Conservation (phyloP, 2,888 invertebrate species). For the Agelastica alni region DNA sequence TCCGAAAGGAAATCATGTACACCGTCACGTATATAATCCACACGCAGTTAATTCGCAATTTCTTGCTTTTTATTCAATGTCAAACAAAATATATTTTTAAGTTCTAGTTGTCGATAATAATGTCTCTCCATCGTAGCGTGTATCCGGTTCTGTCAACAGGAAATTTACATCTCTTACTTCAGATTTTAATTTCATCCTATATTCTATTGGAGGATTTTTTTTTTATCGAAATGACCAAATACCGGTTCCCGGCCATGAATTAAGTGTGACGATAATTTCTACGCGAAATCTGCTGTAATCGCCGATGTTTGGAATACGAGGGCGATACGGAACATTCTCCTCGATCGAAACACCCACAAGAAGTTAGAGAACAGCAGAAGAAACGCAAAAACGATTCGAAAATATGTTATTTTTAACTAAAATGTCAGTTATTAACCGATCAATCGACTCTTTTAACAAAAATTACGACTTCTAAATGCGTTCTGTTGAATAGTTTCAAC, state of each 20-base stretch:
- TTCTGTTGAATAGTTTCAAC: background rate
- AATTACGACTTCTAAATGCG: background rate
- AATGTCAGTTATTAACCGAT: too few relatives aligned
- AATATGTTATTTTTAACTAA: too few relatives aligned
- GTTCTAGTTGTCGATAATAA: conserved; percentile 50
- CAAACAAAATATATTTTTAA: conserved; percentile 39
- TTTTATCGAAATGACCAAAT: conserved; percentile 23
- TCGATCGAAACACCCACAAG: too few relatives aligned
- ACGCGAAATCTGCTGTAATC: conserved; percentile 19
- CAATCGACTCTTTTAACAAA: too few relatives aligned
- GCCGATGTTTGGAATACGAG: conserved; percentile 13
- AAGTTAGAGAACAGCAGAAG: too few relatives aligned
- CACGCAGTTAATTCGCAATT: conserved; percentile 42
- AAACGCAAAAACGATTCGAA: too few relatives aligned
- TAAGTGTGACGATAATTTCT: conserved; percentile 28
- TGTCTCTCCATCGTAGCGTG: conserved; percentile 54
- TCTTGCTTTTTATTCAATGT: conserved; percentile 42
- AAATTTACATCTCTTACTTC: conserved; percentile 54
- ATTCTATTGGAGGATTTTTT: conserved; percentile 26
- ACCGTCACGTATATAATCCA: conserved; percentile 28
- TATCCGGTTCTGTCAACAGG: conserved; percentile 52
- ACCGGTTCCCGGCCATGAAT: conserved; percentile 27
- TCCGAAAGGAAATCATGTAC: conserved; percentile 27
- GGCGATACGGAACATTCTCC: conserved; percentile 1
- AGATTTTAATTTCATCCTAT: conserved; percentile 39